Evolutionary conservation across 1,140 invertebrate genomes (phyloP).

Genomic region (Pogonomyrmex barbatus): DNA sequence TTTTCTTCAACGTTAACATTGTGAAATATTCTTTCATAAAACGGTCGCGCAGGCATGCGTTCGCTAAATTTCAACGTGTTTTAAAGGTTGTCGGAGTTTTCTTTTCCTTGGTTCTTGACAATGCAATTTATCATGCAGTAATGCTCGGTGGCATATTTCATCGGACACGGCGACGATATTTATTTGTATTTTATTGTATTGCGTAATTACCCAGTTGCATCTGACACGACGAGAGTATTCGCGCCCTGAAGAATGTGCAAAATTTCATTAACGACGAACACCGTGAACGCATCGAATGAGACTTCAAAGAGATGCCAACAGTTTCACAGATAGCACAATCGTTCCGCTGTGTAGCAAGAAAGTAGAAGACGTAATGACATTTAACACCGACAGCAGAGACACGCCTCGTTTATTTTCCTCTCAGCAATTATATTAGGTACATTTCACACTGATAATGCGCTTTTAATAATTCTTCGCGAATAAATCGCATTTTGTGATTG

Average conservation of each 20-base stretch:
- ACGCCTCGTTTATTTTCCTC: conserved; percentile 35
- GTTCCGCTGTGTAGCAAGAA: conserved; percentile 33
- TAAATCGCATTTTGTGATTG: neutral
- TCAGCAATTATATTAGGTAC: conserved; percentile 19
- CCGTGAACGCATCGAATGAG: conserved; percentile 28
- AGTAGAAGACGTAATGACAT: conserved; percentile 39
- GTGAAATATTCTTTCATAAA: conserved; percentile 24
- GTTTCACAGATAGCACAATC: conserved; percentile 26
- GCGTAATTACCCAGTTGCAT: conserved; percentile 32
- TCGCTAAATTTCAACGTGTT: conserved; percentile 27
- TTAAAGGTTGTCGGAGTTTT: conserved; percentile 7
- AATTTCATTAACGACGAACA: conserved; percentile 57
- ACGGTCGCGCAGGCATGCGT: neutral
- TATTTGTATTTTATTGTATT: conserved; percentile 21
- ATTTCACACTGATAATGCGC: conserved; percentile 36
- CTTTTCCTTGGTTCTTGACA: neutral
- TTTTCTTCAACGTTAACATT: neutral
- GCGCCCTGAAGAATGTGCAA: conserved; percentile 54
- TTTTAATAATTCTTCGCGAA: conserved; percentile 42
- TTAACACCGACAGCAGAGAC: conserved; percentile 39
- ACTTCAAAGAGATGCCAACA: conserved; percentile 57
- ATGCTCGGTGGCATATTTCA: neutral
- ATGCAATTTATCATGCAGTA: conserved; percentile 37
- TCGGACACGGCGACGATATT: neutral
- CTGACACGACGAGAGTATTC: conserved; percentile 32